Evolutionary conservation across 2,113 vertebrate genomes (phyloP).

Genomic region (Ariopsis seemanni): DNA sequence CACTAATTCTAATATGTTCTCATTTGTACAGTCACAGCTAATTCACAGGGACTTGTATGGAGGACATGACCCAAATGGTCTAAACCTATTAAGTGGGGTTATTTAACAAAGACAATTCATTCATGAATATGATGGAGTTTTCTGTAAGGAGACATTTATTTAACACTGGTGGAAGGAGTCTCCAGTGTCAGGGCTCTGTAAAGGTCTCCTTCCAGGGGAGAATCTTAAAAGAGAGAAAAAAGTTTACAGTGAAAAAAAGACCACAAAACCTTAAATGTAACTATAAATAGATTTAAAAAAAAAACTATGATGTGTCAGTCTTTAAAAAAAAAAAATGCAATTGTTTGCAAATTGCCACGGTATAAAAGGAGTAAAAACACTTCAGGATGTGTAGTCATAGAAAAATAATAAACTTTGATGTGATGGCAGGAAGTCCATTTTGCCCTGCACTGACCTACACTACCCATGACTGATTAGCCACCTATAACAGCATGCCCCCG

Average conservation of each 20-base stretch:
- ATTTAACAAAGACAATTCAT: neutral
- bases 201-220: neutral
- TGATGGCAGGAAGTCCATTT: neutral
- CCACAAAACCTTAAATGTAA: neutral
- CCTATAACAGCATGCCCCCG: neutral
- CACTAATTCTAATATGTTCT: too few species aligned
- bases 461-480: neutral
- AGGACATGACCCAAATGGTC: neutral
- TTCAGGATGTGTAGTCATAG: neutral
- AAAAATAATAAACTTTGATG: neutral
- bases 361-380: neutral
- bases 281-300: neutral
- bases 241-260: neutral
- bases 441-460: neutral
- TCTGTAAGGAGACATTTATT: too few species aligned
- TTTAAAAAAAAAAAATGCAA: neutral
- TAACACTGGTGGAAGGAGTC: neutral
- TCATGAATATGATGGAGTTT: neutral
- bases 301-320: neutral
- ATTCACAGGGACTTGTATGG: too few species aligned
- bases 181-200: neutral
- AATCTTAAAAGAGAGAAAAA: neutral
- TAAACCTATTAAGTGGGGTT: neutral
- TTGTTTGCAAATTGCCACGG: neutral
- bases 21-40: too few species aligned